These are phyloP conservation scores for Lasioglossum albipes DNA, from an alignment of 1,140 invertebrate species.

Conservation along the genomic window DNA sequence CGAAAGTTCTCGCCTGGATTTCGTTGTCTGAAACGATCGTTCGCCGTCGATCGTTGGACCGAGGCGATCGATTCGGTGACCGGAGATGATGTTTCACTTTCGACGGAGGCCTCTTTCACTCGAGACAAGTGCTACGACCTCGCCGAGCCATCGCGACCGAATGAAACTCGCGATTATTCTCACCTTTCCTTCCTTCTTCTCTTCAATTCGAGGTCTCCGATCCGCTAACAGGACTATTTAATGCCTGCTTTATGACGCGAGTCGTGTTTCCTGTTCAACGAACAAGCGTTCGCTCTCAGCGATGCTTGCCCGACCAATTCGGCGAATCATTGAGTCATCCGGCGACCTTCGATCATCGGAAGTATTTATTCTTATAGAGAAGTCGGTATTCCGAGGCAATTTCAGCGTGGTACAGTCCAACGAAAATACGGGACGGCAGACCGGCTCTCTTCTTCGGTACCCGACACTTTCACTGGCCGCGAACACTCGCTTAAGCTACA, in stretches of 20 bases:
- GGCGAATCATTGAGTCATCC: not conserved
- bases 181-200: too few species aligned
- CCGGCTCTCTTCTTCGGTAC: conserved; percentile 51
- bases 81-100: conserved; percentile 45
- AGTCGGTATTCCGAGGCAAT: too few species aligned
- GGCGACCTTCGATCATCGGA: not conserved
- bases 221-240: too few species aligned
- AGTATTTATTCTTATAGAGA: not conserved
- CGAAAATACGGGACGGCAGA: conserved; percentile 49
- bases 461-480: conserved; percentile 73
- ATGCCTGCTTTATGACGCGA: too few species aligned
- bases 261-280: not conserved
- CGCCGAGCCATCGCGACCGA: not conserved
- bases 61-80: conserved; percentile 31
- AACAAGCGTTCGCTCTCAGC: not conserved
- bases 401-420: conserved; percentile 8
- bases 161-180: too few species aligned
- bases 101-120: conserved; percentile 43
- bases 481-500: conserved; percentile 59
- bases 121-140: conserved; percentile 22
- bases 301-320: not conserved
- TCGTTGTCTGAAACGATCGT: not conserved
- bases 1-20: conserved; percentile 43
- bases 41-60: conserved; percentile 29
- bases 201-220: too few species aligned